Evolutionary conservation across 1,140 invertebrate genomes (phyloP).

Genomic region (Macrocentrus cingulum): DNA sequence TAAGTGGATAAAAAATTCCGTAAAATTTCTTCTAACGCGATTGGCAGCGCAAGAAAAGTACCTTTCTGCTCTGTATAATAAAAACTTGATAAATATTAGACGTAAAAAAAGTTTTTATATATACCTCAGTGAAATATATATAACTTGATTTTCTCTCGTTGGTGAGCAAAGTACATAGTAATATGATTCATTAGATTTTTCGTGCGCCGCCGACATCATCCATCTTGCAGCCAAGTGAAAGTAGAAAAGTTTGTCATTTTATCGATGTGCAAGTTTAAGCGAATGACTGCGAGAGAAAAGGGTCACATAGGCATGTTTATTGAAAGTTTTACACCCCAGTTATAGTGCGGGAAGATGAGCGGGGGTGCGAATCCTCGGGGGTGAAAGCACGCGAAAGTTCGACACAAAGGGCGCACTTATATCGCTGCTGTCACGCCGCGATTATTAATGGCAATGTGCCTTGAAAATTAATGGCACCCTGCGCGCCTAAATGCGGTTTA

Average conservation of each 20-base stretch:
- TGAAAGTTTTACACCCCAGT: conserved; percentile 35
- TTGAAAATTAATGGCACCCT: conserved; percentile 39
- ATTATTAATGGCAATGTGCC: conserved; percentile 43
- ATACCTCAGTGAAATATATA: too few relatives aligned
- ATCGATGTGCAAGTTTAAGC: conserved; percentile 22
- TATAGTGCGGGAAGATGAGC: conserved; percentile 18
- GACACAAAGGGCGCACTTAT: conserved; percentile 35
- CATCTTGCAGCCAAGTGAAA: conserved; percentile 25
- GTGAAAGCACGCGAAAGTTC: conserved; percentile 35
- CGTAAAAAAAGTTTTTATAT: too few relatives aligned
- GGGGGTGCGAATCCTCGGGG: conserved; percentile 21
- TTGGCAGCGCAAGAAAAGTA: too few relatives aligned
- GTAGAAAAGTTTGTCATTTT: conserved; percentile 31
- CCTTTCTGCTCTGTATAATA: too few relatives aligned
- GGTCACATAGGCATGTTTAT: conserved; percentile 25
- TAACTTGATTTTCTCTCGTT: too few relatives aligned
- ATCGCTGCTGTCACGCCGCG: conserved; percentile 20
- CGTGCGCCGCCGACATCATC: conserved; percentile 14
- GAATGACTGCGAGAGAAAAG: conserved; percentile 5
- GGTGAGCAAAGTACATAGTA: too few relatives aligned
- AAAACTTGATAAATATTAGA: too few relatives aligned
- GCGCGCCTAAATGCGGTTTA: not conserved
- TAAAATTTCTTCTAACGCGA: too few relatives aligned
- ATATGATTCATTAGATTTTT: not conserved
- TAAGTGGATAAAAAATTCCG: too few relatives aligned